Evolutionary conservation across 1,140 invertebrate species (phyloP), one percentile per base, ranked within the genome.

Genomic region (Venturia canescens): DNA sequence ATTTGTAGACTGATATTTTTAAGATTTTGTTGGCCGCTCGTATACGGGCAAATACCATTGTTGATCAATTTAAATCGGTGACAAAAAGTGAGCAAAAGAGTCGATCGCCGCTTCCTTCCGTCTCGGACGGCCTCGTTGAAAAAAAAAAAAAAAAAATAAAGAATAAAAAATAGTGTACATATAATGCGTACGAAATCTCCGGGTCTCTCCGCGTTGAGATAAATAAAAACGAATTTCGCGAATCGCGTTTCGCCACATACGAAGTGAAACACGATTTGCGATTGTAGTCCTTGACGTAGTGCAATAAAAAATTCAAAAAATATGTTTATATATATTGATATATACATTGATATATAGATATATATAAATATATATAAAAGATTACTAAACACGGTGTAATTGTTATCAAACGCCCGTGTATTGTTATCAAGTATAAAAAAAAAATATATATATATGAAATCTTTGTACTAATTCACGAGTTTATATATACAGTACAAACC

Each of bases 1-100:
- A 27, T 63, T 31, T 38, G 74, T 76, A 76, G 74, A 76, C 74
- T 76, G 74, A 76, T 76, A 76, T 76, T 76, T 76, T 76, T 76
- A 76, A 63, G 74, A 29, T 76, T 53, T 72, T 72, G 0, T 57
- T 57, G 18, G 16, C 21, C 21, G 53, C 53, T 23, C 21, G 18
- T 57, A 9, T 7, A 57, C 21, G 21, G 3, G 38, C 38, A 44
- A 44, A 34, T 34, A 34, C 34, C 34, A 34, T 53, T 53, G 15
- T 16, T 53, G n/a, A 53, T 16, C 50, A 21, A 53, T 53, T n/a
- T 53, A 3, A 53, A 16, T 18, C 15, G 50, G 15, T 16, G 50
- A 53, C n/a, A 16, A 21, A 21, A 18, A 53, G 50, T 21, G 50
- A 53, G 15, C 50, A 15, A 53, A 16, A 16, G 2, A 16, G 4